Conservation (phyloP, 1,140 invertebrate genomes). For the Telenomus remus region DNA sequence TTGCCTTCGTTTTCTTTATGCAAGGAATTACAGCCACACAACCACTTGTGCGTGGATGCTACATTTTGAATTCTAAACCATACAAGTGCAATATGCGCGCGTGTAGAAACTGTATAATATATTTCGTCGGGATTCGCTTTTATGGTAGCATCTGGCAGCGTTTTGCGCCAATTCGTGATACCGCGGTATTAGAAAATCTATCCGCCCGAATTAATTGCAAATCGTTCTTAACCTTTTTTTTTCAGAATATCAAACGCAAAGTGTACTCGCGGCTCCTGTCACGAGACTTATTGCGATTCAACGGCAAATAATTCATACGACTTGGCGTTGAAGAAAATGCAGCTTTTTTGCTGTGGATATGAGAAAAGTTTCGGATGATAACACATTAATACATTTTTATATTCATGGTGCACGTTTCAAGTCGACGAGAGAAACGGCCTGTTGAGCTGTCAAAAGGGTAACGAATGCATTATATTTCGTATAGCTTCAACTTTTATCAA, state of each 20-base stretch:
- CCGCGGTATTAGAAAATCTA: slow-evolving; percentile 35
- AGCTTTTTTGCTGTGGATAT: slow-evolving; percentile 46
- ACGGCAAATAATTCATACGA: slow-evolving; percentile 47
- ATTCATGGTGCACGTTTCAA: slow-evolving; percentile 54
- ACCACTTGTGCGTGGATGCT: slow-evolving; percentile 57
- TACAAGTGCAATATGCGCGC: slow-evolving; percentile 53
- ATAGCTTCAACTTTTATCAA: slow-evolving; percentile 53
- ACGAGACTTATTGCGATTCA: slow-evolving; percentile 9
- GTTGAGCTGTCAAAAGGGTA: slow-evolving; percentile 51
- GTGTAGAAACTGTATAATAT: slow-evolving; percentile 51
- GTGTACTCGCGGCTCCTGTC: slow-evolving; percentile 3
- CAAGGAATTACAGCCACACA: slow-evolving; percentile 57
- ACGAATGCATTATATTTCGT: slow-evolving; percentile 57
- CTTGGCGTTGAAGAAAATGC: slow-evolving; percentile 53
- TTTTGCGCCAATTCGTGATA: slow-evolving; percentile 45
- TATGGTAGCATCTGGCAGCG: slow-evolving; percentile 52
- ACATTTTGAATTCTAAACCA: slow-evolving; percentile 58
- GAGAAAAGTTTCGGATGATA: slow-evolving; percentile 57
- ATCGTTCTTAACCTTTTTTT: slow-evolving; percentile 29
- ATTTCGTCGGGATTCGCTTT: slow-evolving; percentile 51
- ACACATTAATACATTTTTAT: slow-evolving; percentile 59
- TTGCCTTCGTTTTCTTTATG: slow-evolving; percentile 48
- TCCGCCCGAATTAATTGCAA: slow-evolving; percentile 42
- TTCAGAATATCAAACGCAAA: not conserved
- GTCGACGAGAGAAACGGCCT: slow-evolving; percentile 29